Evolutionary conservation across 2,113 vertebrate genomes (phyloP), one percentile per base, ranked within the genome.

Genomic region (Morone saxatilis): DNA sequence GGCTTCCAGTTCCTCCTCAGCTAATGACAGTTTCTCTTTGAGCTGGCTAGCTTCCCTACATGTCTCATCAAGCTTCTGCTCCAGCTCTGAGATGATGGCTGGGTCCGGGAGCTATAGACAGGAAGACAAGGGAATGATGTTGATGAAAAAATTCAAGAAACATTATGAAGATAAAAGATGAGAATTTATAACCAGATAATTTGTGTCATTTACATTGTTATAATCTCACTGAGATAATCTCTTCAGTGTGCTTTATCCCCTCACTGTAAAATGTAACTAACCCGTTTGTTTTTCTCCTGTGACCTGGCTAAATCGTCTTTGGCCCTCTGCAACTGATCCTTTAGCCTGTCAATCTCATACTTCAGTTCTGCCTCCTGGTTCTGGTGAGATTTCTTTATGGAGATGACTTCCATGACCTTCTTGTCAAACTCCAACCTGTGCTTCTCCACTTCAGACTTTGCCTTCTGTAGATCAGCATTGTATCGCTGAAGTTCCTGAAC

Each of bases 341-440:
- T 97, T 0, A 95, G 87, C 65, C 95, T 84, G 78, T 93, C 86
- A 57, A 95, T 95, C 56, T 95, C 93, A 59, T 94, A 96, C 71
- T 95, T 94, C 0, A 92, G 95, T 45, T 95, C 95, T 7, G 96
- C 95, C 13, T 95, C 95, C 91, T 96, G 96, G 5, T 95, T 91
- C 88, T 96, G 97, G 80, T 96, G 93, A 75, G 92, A 83, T 38
- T 95, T 96, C 70, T 96, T 97, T 65, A 97, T 53, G 0, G 93
- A 85, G 0, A 93, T 95, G 66, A 97, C 71, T 87, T 99, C 98
- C 93, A 94, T 94, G 51, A 97, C 96, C 86, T 96, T 95, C 86
- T 94, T 96, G 63, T 92, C 95, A 43, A 80, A 88, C 59, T 89
- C 88, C 3, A 86, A 85, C 43, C 95, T 96, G 72, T 89, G 94